Evolutionary conservation across 2,888 invertebrate genomes (phyloP).

Genomic region (Platycheirus rosarum): DNA sequence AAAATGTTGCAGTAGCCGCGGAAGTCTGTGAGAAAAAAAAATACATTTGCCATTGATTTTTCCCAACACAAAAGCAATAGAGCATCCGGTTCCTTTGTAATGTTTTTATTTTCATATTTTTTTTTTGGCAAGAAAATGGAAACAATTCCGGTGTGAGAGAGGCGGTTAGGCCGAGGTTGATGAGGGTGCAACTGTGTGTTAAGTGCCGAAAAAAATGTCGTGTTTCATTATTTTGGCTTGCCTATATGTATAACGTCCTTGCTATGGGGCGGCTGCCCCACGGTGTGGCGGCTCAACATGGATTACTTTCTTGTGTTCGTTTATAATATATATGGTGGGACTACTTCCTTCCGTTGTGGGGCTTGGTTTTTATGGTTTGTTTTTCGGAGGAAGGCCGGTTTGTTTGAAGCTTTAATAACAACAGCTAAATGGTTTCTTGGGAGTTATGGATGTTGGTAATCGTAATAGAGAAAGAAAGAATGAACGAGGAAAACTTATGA

Average conservation of each 20-base stretch:
- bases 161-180: constrained; percentile 2
- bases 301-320: constrained; percentile 47
- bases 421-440: constrained; percentile 51
- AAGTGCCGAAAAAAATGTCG: constrained; percentile 47
- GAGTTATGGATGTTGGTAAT: constrained; percentile 37
- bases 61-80: constrained; percentile 37
- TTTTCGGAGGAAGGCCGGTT: constrained; percentile 30
- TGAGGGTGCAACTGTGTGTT: constrained; percentile 13
- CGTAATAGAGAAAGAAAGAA: background rate
- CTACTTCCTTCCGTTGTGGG: constrained; percentile 32
- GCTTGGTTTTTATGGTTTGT: constrained; percentile 43
- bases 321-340: constrained; percentile 5
- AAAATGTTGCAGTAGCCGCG: background rate
- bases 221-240: constrained; percentile 29
- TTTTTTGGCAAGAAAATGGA: background rate
- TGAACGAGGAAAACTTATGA: background rate
- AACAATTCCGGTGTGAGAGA: background rate
- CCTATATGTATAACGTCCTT: constrained; percentile 22
- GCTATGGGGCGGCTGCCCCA: constrained; percentile 53
- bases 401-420: constrained; percentile 48
- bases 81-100: constrained; percentile 34
- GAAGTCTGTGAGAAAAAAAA: background rate
- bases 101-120: constrained; percentile 8
- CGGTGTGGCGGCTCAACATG: constrained; percentile 50
- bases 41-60: constrained; percentile 60